These are phyloP conservation scores for Montipora sp. DNA, from an alignment of 64 coral and sea anemone genomes.

Conservation along the genomic window DNA sequence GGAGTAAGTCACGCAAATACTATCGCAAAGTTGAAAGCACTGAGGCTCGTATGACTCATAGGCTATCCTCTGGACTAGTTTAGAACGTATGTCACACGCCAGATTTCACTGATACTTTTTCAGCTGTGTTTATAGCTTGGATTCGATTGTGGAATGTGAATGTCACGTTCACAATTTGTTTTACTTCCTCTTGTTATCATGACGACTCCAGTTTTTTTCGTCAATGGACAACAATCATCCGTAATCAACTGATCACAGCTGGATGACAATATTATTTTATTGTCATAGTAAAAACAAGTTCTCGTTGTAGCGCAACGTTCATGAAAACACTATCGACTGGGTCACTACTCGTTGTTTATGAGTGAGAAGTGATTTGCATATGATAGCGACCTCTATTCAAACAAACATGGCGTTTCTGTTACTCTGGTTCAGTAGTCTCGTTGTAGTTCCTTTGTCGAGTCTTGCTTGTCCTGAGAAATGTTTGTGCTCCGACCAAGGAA, in stretches of 20 bases:
- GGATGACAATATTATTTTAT: background rate
- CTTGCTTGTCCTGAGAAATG: slow-evolving; percentile 55
- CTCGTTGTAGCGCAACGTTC: slow-evolving; percentile 7
- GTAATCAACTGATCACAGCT: background rate
- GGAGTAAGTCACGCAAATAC: too few species aligned
- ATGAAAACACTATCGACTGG: background rate
- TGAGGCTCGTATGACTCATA: too few species aligned
- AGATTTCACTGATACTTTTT: background rate
- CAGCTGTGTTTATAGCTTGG: background rate
- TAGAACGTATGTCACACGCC: too few species aligned
- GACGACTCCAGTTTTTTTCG: background rate
- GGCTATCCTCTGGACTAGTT: too few species aligned
- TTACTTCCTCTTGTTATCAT: background rate
- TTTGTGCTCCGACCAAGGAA: background rate
- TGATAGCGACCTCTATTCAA: background rate
- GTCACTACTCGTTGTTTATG: background rate
- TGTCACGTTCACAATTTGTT: background rate
- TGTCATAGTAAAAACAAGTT: background rate
- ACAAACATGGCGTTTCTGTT: slow-evolving; percentile 47
- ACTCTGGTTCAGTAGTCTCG: background rate
- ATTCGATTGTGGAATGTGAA: too few species aligned
- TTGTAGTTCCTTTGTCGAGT: slow-evolving; percentile 20
- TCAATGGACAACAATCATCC: background rate
- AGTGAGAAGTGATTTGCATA: slow-evolving; percentile 36
- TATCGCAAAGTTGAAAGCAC: too few species aligned